Percentiles rank a stretch among this genome's conserved stretches.
phyloP scores from a whole-genome alignment of 2,113 vertebrate species.

The Anser brachyrhynchus region DNA sequence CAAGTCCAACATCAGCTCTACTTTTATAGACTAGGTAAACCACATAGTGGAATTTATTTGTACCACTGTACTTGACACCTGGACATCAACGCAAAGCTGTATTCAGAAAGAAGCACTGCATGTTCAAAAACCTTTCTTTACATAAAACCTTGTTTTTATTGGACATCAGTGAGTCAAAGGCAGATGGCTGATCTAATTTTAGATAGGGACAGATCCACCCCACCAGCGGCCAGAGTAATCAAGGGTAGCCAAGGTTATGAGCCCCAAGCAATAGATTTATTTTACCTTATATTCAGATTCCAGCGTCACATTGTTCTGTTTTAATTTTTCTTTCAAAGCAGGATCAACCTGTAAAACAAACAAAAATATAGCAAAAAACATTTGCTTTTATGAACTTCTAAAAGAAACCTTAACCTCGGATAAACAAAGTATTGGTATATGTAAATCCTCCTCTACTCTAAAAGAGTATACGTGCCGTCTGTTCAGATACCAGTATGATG shows the following conservation, averaged over 20 bases:
- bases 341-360: constrained; percentile 82
- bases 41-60: constrained; percentile 15
- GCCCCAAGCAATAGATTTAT: constrained; percentile 34
- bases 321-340: constrained; percentile 81
- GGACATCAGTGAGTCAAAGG: constrained; percentile 46
- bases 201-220: constrained; percentile 47
- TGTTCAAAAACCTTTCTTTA: constrained; percentile 33
- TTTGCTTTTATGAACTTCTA: not conserved
- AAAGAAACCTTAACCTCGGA: not conserved
- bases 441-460: not conserved
- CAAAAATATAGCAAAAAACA: not conserved
- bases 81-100: constrained; percentile 43
- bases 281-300: constrained; percentile 91
- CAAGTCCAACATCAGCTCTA: not conserved
- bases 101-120: constrained; percentile 26
- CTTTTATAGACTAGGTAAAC: constrained; percentile 28
- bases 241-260: constrained; percentile 45
- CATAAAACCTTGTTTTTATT: constrained; percentile 59
- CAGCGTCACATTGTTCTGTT: constrained; percentile 78
- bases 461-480: not conserved
- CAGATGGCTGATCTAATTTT: constrained; percentile 69
- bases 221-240: constrained; percentile 25
- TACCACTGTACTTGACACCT: not conserved
- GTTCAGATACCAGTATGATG: not conserved
- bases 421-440: not conserved